Conservation (phyloP, 92 coral and sea anemone species). For the Phenganax subtilis region DNA sequence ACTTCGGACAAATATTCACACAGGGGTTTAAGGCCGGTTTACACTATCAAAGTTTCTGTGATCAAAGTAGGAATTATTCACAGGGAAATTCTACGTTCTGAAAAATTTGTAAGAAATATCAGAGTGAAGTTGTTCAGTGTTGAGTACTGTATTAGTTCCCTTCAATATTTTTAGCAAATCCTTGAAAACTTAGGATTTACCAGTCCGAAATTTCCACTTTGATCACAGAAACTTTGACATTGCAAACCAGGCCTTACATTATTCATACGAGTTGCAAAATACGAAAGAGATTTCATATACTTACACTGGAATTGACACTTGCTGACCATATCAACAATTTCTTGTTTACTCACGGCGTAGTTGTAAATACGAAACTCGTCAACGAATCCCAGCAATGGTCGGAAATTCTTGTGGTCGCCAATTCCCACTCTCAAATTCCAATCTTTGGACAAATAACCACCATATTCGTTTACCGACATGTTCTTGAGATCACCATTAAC, state of each 20-base stretch:
- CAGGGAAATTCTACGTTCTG: no score
- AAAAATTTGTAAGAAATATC: no score
- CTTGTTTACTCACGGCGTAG: conserved; percentile 76
- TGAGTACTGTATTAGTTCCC: no score
- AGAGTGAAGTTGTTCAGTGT: no score
- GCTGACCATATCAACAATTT: conserved; percentile 57
- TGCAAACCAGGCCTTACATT: no score
- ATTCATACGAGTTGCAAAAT: not conserved
- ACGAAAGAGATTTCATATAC: not conserved
- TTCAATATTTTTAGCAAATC: no score
- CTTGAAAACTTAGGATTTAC: no score
- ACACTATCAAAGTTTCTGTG: no score
- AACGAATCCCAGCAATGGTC: conserved; percentile 87
- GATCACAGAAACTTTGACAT: no score
- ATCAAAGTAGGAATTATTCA: no score
- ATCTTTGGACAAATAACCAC: conserved; percentile 82
- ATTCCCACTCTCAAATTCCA: conserved; percentile 92
- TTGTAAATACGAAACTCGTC: conserved; percentile 95
- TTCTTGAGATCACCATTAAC: conserved; percentile 86
- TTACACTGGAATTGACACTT: conserved; percentile 60
- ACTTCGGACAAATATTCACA: not conserved
- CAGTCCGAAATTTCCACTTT: no score
- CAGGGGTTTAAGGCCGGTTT: not conserved
- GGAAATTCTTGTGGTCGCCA: conserved; percentile 94
- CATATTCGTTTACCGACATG: conserved; percentile 74